Evolutionary conservation across 2,113 vertebrate genomes (phyloP), one percentile per base, ranked within the genome.

Genomic region (Sula dactylatra): DNA sequence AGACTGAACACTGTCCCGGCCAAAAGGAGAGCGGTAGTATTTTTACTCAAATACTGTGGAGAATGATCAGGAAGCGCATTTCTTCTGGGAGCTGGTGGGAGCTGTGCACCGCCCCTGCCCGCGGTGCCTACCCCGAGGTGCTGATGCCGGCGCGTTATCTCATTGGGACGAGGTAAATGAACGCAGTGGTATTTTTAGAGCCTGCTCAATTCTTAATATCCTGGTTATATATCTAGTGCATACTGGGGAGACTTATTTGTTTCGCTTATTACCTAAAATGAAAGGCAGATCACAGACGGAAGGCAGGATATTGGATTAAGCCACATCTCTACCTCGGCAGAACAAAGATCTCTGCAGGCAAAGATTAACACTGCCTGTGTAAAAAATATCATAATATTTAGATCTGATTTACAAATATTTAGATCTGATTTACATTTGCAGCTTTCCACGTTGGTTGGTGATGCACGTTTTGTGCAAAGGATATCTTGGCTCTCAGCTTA

Each of bases 91-190:
- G 45, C 66, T 4, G 2, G 7, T 16, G 66, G 36, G 78, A 6
- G 5, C 66, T 2, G 1, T 0, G 2, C 50, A 10, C 5, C 34
- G 4, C 42, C 44, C 50, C 55, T 3, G 24, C 26, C 58, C 3
- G 14, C 2, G 34, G 34, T 8, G 5, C 29, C 7, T 5, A 8
- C 59, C 70, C 52, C 1, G 7, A 22, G 29, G 11, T 12, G 81
- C 22, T 2, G 13, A 1, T 9, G 40, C 16, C 2, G 3, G 13
- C 0, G 13, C 1, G 0, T 7, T 13, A 1, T 40, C 79, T 22
- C 38, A 4, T 1, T 4, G 40, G 16, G 38, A 61, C 62, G 73
- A 45, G 64, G 58, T 2, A 13, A 14, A 13, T 3, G 44, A n/a
- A 2, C 3, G 2, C 49, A 2, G 61, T 0, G 34, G 6, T 14